Evolutionary conservation across 2,888 invertebrate species (phyloP), one percentile per base, ranked within the genome.

Genomic region (Mesochorus sp.): DNA sequence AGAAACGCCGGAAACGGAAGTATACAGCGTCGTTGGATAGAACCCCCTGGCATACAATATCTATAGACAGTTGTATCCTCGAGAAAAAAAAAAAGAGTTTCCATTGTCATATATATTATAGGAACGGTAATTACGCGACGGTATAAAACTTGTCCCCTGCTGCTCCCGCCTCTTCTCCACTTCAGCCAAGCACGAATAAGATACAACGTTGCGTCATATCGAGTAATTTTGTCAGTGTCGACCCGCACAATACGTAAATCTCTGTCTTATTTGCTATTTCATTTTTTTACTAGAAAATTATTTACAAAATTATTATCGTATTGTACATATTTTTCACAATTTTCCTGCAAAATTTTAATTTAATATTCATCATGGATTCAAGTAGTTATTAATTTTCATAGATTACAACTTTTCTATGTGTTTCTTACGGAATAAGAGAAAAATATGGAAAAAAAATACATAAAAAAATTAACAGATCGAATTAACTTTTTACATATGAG

Each of bases 1-100:
- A 24, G 70, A 70, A 62, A 62, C 34, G 64, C 28, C 76, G 76
- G 70, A 76, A 76, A 76, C 70, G 76, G 70, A 70, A 76, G 70
- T 59, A 70, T 64, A 70, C 28, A 12, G 37, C 37, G 4, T 5
- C 10, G 34, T 14, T 4, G 14, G 21, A 19, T n/a, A n/a, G n/a
- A n/a, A n/a, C n/a, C n/a, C n/a, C n/a, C n/a, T n/a, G n/a, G n/a
- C n/a, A 12, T 42, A 31, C 8, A 42, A 17, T 28, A 31, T 47
- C 42, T 47, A 53, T 17, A 31, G 19, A 53, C 14, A 31, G 44
- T 34, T 34, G 26, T 14, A 14, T 28, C 8, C 28, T 62, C 42
- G 55, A 10, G 57, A 31, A 70, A 62, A 39, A 62, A 75, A 70
- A 64, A 37, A 42, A 68, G 55, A 62, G 21, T 57, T 49, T 17